Conservation (phyloP, 2,797 vertebrate genomes). For the Trematomus bernacchii region DNA sequence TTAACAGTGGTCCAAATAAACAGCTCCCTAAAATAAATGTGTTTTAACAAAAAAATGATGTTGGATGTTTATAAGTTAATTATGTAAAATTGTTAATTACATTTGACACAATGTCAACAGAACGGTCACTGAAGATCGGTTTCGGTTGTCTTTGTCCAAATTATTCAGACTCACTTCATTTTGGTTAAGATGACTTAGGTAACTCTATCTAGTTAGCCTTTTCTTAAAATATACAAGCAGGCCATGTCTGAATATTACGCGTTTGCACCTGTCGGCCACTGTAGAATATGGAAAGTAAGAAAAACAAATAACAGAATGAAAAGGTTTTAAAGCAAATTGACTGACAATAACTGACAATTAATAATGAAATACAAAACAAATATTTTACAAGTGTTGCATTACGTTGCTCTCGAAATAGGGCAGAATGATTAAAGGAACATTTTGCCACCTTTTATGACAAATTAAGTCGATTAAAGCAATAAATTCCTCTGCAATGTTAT, state of each 20-base stretch:
- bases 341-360: background rate
- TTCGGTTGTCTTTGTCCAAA: background rate
- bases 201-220: background rate
- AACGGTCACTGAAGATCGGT: too few species aligned
- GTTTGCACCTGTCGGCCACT: too few species aligned
- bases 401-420: background rate
- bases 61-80: background rate
- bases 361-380: background rate
- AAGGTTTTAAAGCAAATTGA: background rate
- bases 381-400: too few species aligned
- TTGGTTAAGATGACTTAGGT: background rate
- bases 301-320: background rate
- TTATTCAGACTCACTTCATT: background rate
- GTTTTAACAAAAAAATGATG: background rate
- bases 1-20: background rate
- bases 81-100: background rate
- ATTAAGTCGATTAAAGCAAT: too few species aligned
- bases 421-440: background rate
- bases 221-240: background rate
- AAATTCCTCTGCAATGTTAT: too few species aligned
- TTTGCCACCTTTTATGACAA: too few species aligned
- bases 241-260: background rate
- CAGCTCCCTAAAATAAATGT: background rate
- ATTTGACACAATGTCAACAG: too few species aligned
- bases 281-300: background rate